Conservation (phyloP, 2,113 vertebrate genomes). For the Aviceda subcristata region DNA sequence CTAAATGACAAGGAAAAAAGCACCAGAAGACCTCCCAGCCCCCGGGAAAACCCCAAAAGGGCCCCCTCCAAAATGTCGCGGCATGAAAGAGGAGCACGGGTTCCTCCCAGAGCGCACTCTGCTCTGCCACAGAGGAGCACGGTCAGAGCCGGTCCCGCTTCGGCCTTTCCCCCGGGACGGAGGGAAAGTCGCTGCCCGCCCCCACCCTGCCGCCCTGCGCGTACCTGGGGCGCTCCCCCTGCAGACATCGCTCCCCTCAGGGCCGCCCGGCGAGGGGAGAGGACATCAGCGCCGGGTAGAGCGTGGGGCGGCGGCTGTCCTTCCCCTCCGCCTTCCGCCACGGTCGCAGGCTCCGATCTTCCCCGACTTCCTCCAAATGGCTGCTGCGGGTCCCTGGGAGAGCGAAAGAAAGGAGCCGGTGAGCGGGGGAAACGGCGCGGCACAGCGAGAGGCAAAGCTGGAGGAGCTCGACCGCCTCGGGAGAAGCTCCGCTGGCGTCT, state of each 20-base stretch:
- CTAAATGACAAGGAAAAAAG: neutral
- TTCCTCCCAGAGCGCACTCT: neutral
- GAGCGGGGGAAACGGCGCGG: neutral
- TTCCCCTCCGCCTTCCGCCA: neutral
- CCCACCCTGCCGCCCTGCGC: neutral
- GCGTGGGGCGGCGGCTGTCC: neutral
- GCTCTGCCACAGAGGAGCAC: neutral
- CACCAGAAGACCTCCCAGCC: neutral
- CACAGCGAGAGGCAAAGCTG: neutral
- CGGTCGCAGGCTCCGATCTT: neutral
- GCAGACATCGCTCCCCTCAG: neutral
- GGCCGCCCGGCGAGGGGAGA: neutral
- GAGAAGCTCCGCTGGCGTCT: neutral
- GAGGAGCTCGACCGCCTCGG: neutral
- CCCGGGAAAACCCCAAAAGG: neutral
- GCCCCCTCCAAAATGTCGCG: neutral
- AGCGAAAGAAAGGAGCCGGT: neutral
- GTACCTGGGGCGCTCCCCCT: slow-evolving; percentile 34
- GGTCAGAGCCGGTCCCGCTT: neutral
- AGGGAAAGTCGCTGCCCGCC: too few species aligned
- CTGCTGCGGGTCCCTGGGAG: neutral
- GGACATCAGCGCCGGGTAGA: neutral
- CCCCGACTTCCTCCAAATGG: neutral
- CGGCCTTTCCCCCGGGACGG: neutral
- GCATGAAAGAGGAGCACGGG: neutral